These are phyloP conservation scores for Chloroceryle amazona DNA, from an alignment of 2,797 vertebrate species.

Conservation along the genomic window DNA sequence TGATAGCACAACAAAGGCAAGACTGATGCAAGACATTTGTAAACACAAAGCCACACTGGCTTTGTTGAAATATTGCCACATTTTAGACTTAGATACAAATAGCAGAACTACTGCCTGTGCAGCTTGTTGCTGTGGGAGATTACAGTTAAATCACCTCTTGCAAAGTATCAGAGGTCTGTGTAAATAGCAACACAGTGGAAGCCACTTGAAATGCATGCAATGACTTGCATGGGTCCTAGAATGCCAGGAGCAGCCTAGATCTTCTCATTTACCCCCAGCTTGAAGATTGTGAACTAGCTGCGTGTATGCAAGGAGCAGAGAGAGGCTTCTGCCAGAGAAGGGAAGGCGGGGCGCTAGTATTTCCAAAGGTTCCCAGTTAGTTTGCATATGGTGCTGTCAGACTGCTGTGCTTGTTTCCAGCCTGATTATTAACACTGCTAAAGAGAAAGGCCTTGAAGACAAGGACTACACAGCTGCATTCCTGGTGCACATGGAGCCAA, in stretches of 20 bases:
- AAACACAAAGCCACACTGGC: background rate
- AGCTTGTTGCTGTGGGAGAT: background rate
- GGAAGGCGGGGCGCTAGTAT: fast-evolving
- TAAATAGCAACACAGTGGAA: background rate
- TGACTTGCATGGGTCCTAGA: background rate
- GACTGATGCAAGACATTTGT: background rate
- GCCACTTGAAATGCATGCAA: background rate
- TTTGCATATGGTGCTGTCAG: background rate
- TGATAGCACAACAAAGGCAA: slow-evolving; percentile 27
- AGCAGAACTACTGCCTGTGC: background rate
- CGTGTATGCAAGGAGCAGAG: background rate
- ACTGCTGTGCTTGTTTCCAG: background rate
- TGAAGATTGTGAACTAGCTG: background rate
- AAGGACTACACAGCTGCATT: background rate
- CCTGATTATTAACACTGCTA: background rate
- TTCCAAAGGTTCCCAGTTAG: background rate
- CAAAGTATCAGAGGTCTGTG: background rate
- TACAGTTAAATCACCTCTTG: background rate
- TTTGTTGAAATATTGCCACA: slow-evolving; percentile 16
- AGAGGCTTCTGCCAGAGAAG: background rate
- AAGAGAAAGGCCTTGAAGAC: background rate
- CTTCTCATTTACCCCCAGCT: background rate
- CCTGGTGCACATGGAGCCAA: background rate
- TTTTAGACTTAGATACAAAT: background rate
- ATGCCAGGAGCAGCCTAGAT: background rate